Evolutionary conservation across 2,888 invertebrate species (phyloP), one percentile per base, ranked within the genome.

Genomic region (Pinctada fucata): DNA sequence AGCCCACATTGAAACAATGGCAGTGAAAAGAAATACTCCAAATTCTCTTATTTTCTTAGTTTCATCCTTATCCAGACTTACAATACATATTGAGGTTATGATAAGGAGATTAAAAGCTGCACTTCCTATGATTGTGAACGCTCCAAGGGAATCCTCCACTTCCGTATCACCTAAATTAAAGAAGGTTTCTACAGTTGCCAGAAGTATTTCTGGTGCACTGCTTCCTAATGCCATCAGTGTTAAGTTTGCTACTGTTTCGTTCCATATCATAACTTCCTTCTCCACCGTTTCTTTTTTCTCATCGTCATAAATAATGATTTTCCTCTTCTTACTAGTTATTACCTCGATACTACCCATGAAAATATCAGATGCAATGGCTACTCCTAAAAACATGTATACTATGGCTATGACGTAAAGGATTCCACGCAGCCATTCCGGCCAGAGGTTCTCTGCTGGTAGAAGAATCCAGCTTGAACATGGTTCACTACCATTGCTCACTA

Each of bases 321-420:
- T 89, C 72, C 87, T 76, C 76, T 90, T 90, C 78, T 89, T 90
- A 76, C 91, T 90, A 0, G 91, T 91, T 69, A 91, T 91, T n/a
- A 88, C 87, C 79, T 91, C 91, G 63, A 91, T 91, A 79, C 90
- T 87, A 79, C 88, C 85, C 91, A 91, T 91, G 82, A 91, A 91
- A 49, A 90, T 86, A 77, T 91, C 91, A 3, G 90, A 90, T 52
- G 88, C 89, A 68, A 91, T 90, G 58, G 91, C 91, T 50, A 91
- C 89, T 13, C 91, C 91, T 48, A 91, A 73, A 81, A 91, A 91
- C 68, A 90, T 82, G 79, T 91, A 91, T 13, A 86, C 75, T 78
- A 91, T 87, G n/a, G 89, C 89, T 8, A 90, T 1, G 52, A 90
- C 83, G 82, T 91, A 91, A n/a, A 91, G 86, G 50, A 88, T 79